Conservation (phyloP, 2,113 vertebrate species). For the Phalacrocorax carbo region DNA sequence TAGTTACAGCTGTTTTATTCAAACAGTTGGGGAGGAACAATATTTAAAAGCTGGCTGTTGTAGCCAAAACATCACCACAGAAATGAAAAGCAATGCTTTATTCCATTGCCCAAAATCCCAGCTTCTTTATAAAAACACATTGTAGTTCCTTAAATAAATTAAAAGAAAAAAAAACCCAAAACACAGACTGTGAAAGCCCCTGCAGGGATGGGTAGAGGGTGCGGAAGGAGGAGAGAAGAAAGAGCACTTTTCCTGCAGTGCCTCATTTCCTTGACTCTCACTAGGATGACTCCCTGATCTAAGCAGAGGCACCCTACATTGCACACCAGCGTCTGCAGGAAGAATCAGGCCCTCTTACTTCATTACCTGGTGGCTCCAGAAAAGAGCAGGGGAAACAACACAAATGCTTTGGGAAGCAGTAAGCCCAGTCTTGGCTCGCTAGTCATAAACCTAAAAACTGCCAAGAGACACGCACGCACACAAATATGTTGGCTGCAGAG, state of each 20-base stretch:
- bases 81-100: conserved; percentile 19
- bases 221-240: background rate
- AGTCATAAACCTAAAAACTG: background rate
- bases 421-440: background rate
- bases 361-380: background rate
- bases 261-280: background rate
- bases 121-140: background rate
- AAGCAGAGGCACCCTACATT: background rate
- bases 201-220: background rate
- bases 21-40: background rate
- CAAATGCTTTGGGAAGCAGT: background rate
- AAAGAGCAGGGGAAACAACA: background rate
- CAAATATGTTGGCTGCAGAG: conserved; percentile 41
- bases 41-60: background rate
- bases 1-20: conserved; percentile 20
- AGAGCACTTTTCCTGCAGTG: background rate
- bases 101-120: background rate
- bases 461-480: background rate
- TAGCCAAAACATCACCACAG: background rate
- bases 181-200: background rate
- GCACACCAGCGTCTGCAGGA: background rate
- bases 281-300: background rate
- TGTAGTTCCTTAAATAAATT: background rate
- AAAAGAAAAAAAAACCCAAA: background rate
- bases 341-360: background rate